Evolutionary conservation across 2,113 vertebrate genomes (phyloP), one percentile per base, ranked within the genome.

Genomic region (Dasyurus viverrinus): DNA sequence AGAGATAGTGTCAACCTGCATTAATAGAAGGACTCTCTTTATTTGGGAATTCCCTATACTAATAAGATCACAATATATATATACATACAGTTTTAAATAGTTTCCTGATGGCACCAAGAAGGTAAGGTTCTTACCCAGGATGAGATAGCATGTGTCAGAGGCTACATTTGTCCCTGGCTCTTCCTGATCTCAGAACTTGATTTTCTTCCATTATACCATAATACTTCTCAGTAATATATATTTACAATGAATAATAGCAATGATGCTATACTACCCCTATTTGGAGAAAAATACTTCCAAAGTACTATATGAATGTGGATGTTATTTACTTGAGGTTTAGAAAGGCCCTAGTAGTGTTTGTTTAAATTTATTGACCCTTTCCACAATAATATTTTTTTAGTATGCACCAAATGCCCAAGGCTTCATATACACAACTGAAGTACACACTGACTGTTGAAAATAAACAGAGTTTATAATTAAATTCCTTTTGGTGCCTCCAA

Each of bases 381-480:
- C 19, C 16, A 42, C n/a, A 42, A 76, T 5, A 16, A 89, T 89
- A 50, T 90, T 52, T n/a, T 42, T 90, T 90, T 47, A 48, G 46
- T 48, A 27, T 90, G 48, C 48, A 48, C 48, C 27, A 47, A 50
- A 52, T 50, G 89, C 89, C 27, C 89, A 50, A 90, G 48, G 89
- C 46, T 6, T 90, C 89, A 90, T 90, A 26, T 48, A 50, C 47
- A 90, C 89, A 90, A 90, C 6, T 50, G 48, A 48, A 90, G 27
- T 90, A 14, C 47, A 23, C 7, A 84, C 68, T 84, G 68, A 84
- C 68, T n/a, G 42, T 42, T 42, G n/a, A 84, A 42, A 84, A 84
- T 42, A 84, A 84, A 84, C 42, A 84, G 68, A 84, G n/a, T 84
- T 84, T 84, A 84, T 84, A 84, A 84, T 84, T 84, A 84, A 84